phyloP scores from a whole-genome alignment of 1,140 invertebrate genomes.

The Danaus melanippus region DNA sequence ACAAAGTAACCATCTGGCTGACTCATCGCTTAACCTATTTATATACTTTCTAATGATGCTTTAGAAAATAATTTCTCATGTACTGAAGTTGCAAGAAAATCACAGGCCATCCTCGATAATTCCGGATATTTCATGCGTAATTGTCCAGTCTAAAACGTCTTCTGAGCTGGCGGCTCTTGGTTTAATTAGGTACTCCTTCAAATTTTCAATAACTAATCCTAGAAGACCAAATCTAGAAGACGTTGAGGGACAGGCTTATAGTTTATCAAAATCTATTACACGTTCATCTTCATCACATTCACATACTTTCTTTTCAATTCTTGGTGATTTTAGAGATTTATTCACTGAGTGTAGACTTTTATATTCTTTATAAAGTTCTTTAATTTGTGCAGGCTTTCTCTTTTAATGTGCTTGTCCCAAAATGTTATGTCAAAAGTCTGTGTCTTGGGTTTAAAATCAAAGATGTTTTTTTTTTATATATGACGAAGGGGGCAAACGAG shows the following conservation, averaged over 20 bases:
- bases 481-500: too few relatives aligned
- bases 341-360: slow-evolving; percentile 30
- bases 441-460: slow-evolving; percentile 49
- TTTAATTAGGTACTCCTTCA: too few relatives aligned
- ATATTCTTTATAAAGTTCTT: slow-evolving; percentile 39
- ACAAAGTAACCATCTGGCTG: slow-evolving; percentile 19
- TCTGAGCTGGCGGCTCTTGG: too few relatives aligned
- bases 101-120: slow-evolving; percentile 46
- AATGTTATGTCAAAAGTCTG: too few relatives aligned
- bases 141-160: too few relatives aligned
- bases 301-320: slow-evolving; percentile 33
- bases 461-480: too few relatives aligned
- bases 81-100: slow-evolving; percentile 44
- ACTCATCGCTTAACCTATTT: too few relatives aligned
- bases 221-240: too few relatives aligned
- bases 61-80: slow-evolving; percentile 39
- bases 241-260: slow-evolving; percentile 34
- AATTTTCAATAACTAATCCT: too few relatives aligned
- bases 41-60: slow-evolving; percentile 26
- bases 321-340: slow-evolving; percentile 31
- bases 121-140: slow-evolving; percentile 30
- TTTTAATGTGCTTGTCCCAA: slow-evolving; percentile 44
- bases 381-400: slow-evolving; percentile 36
- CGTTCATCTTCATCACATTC: slow-evolving; percentile 29
- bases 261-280: slow-evolving; percentile 37